Evolutionary conservation across 2,113 vertebrate genomes (phyloP).

Genomic region (Gavia stellata): DNA sequence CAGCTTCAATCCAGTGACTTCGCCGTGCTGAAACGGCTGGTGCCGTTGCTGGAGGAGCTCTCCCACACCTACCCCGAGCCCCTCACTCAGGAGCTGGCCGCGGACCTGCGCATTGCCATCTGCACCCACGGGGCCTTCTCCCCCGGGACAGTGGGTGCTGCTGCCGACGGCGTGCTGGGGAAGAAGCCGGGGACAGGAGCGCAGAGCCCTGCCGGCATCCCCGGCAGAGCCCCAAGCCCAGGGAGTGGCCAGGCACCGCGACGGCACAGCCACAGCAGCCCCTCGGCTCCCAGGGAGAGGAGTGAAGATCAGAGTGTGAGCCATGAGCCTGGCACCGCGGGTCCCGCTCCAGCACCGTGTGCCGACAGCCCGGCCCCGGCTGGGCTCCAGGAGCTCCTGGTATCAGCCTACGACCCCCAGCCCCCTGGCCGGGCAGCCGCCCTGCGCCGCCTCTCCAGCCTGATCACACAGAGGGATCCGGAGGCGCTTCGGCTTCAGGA

Average conservation of each 20-base stretch:
- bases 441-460: constrained; percentile 74
- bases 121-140: constrained; percentile 83
- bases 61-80: constrained; percentile 78
- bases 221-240: not conserved
- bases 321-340: rapidly evolving
- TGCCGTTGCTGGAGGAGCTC: constrained; percentile 78
- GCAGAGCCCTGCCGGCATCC: not conserved
- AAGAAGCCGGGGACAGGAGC: not conserved
- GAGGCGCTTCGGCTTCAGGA: constrained; percentile 73
- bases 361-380: not conserved
- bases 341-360: not conserved
- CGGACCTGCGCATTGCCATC: constrained; percentile 81
- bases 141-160: constrained; percentile 9
- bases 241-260: rapidly evolving
- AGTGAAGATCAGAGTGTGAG: rapidly evolving
- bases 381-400: constrained; percentile 67
- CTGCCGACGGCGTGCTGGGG: constrained; percentile 19
- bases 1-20: constrained; percentile 82
- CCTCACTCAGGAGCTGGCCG: constrained; percentile 84
- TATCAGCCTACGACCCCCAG: constrained; percentile 83
- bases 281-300: not conserved
- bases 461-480: constrained; percentile 62
- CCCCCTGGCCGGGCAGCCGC: constrained; percentile 80
- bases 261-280: rapidly evolving
- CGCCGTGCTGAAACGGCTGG: constrained; percentile 72